Evolutionary conservation across 2,888 invertebrate genomes (phyloP).

Genomic region (Erebia palarica): DNA sequence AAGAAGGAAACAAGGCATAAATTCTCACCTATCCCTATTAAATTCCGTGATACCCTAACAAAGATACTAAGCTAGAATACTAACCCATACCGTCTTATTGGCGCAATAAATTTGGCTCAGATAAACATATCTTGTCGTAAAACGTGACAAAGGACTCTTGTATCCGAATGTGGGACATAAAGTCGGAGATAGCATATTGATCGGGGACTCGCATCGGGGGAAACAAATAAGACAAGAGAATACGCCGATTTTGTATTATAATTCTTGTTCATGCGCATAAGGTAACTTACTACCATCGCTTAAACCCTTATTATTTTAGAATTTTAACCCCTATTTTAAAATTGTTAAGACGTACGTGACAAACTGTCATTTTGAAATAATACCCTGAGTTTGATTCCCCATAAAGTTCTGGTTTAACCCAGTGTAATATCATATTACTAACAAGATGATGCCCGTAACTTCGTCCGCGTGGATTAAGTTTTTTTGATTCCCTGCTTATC

Average conservation of each 20-base stretch:
- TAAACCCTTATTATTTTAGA: too few species aligned
- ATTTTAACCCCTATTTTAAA: too few species aligned
- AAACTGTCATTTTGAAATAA: too few species aligned
- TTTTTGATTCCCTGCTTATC: too few species aligned
- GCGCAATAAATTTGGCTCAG: slow-evolving; percentile 59
- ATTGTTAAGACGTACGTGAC: too few species aligned
- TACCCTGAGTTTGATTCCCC: too few species aligned
- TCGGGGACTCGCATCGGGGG: slow-evolving; percentile 18
- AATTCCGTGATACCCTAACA: not conserved
- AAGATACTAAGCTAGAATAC: slow-evolving; percentile 32
- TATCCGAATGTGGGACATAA: slow-evolving; percentile 41
- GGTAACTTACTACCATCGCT: too few species aligned
- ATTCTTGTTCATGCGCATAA: not conserved
- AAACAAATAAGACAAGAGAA: slow-evolving; percentile 7
- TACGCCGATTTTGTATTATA: not conserved
- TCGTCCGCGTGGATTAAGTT: too few species aligned
- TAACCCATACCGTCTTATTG: slow-evolving; percentile 50
- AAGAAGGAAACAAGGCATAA: not conserved
- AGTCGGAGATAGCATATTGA: slow-evolving; percentile 43
- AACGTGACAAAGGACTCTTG: slow-evolving; percentile 47
- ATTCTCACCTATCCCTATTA: slow-evolving; percentile 1
- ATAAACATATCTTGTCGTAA: slow-evolving; percentile 60
- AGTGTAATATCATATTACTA: too few species aligned
- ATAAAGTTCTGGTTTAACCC: too few species aligned
- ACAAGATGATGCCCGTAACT: too few species aligned